These are phyloP conservation scores for Ctenopoma kingsleyae DNA, from an alignment of 2,797 vertebrate species.

Conservation along the genomic window DNA sequence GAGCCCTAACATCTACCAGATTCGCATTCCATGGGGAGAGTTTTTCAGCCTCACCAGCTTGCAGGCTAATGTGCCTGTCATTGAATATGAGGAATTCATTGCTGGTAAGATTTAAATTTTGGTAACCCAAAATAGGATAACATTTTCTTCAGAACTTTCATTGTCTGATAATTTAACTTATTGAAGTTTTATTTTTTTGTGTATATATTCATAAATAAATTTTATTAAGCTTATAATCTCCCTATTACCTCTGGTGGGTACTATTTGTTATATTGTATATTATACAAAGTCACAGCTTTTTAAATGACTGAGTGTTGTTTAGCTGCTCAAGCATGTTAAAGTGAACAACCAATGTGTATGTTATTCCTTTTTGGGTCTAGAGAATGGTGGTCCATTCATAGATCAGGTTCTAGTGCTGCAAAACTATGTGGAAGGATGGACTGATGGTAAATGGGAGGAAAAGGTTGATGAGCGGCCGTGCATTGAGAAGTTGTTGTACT, in stretches of 20 bases:
- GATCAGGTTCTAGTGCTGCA: conserved; percentile 94
- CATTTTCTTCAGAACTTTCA: neutral
- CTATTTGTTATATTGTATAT: too few relatives aligned
- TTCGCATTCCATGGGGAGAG: conserved; percentile 91
- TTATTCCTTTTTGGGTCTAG: conserved; percentile 70
- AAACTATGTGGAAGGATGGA: conserved; percentile 95
- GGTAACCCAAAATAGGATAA: neutral
- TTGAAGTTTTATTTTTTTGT: neutral
- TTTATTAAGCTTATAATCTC: too few relatives aligned
- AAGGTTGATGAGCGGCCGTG: conserved; percentile 93
- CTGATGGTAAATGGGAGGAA: conserved; percentile 96
- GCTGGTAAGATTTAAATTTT: conserved; percentile 85
- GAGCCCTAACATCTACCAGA: conserved; percentile 91
- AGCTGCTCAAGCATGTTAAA: neutral
- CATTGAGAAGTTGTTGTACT: conserved; percentile 91
- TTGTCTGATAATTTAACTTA: neutral
- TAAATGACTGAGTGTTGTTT: neutral
- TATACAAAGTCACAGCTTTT: conserved; percentile 1
- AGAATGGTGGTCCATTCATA: conserved; percentile 96
- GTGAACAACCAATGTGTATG: neutral
- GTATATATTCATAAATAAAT: neutral
- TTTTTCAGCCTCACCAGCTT: conserved; percentile 94
- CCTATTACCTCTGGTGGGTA: too few relatives aligned
- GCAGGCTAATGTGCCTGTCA: conserved; percentile 91
- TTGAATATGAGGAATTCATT: conserved; percentile 96